Evolutionary conservation across 2,797 vertebrate species (phyloP), one percentile per base, ranked within the genome.

Genomic region (Benthosema pterotum): DNA sequence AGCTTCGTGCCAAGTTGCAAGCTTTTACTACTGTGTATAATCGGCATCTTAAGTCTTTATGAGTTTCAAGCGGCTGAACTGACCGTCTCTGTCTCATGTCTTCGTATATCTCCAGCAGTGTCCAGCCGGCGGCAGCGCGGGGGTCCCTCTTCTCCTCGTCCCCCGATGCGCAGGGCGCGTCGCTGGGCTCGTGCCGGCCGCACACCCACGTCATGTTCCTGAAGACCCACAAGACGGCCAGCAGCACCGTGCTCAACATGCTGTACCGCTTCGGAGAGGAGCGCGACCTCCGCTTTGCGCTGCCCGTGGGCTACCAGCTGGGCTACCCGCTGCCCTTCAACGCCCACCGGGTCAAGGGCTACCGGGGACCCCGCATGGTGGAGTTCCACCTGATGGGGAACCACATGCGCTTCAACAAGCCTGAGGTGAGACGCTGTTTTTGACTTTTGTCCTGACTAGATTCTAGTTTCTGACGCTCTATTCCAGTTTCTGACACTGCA

Each of bases 211-310:
- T 97, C 62, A 94, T 96, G 83, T 97, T 97, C 82, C 86, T 98
- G 65, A 98, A 98, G 93, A 97, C 95, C 1, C 96, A 97, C 88
- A 98, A 98, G 88, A 96, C 96, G 0, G 96, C 95, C 18, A 94
- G 96, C 90, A 97, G 96, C 91, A 97, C 96, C 0, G 89, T 98
- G 52, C 91, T 96, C 60, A 98, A 94, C 85, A 86, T 98, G 69
- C 91, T 98, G 53, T 96, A 97, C 78, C 95, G 95, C 56, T 97
- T 94, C 0, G 96, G 96, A 15, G 96, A 97, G 43, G 86, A 88
- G 5, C 87, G 76, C 0, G 66, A 83, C 25, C 91, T 98, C 15
- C 88, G 56, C 53, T 97, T 98, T 0, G 96, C 96, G 51, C 89
- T 98, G 22, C 96, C 96, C 0, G 49, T 91, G 42, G 91, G 91